Evolutionary conservation across 2,888 invertebrate species (phyloP), one percentile per base, ranked within the genome.

Genomic region (Abrostola triplasia): DNA sequence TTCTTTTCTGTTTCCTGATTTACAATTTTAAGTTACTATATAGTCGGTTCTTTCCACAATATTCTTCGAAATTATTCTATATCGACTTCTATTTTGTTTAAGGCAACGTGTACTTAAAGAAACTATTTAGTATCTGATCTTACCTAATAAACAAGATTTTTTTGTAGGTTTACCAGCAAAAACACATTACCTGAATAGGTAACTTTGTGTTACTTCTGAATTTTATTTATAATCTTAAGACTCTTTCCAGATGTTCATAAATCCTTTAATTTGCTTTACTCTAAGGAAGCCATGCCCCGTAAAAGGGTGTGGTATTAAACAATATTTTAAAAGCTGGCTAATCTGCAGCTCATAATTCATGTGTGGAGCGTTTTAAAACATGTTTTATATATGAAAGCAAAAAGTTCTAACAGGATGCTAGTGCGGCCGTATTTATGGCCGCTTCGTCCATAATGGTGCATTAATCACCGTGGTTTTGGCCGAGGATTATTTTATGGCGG

Each of bases 261-360:
- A 54, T 48, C 56, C n/a, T 59, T 40, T 57, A 52, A 59, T 53
- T 54, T 24, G 24, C 53, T 8, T 36, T 12, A 24, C 41, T 36
- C 13, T 8, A 71, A 59, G 56, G 41, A 73, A 73, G 63, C 42
- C 44, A n/a, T 36, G 55, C 7, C 51, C 4, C 10, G 48, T 52
- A 36, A 65, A 64, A 63, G 60, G 70, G 67, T 58, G 55, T 66
- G 64, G 68, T 66, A 62, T 57, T 61, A 67, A 77, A 75, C 72
- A 72, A 76, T 72, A 72, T 75, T 69, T 76, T 72, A 67, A 76
- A 72, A 61, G 60, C 71, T 37, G 40, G 61, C 62, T 75, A 72
- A 77, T 75, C 75, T 77, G 38, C 50, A 66, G 49, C 53, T 67
- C 72, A 72, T 77, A 67, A 76, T 48, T 76, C 75, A 76, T 61